Evolutionary conservation across 2,888 invertebrate genomes (phyloP).

Genomic region (Melitaea athalia): DNA sequence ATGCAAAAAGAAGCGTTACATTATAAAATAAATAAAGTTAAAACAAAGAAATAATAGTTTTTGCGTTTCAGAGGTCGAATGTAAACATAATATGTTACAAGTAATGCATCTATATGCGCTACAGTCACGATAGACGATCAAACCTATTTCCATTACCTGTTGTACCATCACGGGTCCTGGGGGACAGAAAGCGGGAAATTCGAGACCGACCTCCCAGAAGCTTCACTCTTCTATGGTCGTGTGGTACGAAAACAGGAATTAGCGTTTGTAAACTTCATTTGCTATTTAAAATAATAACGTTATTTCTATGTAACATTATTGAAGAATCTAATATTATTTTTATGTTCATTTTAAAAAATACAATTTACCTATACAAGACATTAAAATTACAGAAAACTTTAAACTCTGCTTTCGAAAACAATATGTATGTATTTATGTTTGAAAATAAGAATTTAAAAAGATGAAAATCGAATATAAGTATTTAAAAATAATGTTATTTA

Average conservation of each 20-base stretch:
- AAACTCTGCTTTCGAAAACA: no score
- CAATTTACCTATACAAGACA: no score
- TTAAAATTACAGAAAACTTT: no score
- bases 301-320: background rate
- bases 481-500: no score
- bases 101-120: slow-evolving; percentile 27
- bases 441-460: no score
- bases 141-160: slow-evolving; percentile 49
- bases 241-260: slow-evolving; percentile 37
- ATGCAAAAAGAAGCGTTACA: no score
- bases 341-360: no score
- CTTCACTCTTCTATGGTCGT: slow-evolving; percentile 35
- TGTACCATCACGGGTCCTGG: slow-evolving; percentile 48
- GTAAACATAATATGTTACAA: slow-evolving; percentile 4
- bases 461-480: no score
- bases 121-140: slow-evolving; percentile 29
- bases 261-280: background rate
- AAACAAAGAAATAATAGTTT: background rate
- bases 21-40: no score
- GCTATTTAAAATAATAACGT: background rate
- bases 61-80: background rate
- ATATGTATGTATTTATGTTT: no score
- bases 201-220: slow-evolving; percentile 46
- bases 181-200: slow-evolving; percentile 50
- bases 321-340: no score